Evolutionary conservation across 2,113 vertebrate genomes (phyloP).

Genomic region (Bubalus kerabau): DNA sequence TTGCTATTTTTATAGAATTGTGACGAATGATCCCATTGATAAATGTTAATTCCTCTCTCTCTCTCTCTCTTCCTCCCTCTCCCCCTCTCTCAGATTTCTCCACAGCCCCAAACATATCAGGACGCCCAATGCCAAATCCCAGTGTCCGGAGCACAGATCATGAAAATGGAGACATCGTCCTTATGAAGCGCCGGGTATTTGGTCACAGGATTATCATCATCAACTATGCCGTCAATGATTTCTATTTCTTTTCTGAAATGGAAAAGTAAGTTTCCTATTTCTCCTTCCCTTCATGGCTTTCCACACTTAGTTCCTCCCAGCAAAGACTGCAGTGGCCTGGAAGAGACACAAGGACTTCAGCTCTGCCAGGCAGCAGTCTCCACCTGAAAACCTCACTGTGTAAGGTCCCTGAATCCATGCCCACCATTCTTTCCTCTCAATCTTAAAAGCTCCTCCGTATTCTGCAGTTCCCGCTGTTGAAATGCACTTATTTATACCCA

Average conservation of each 20-base stretch:
- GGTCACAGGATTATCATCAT: conserved; percentile 56
- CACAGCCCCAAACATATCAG: background rate
- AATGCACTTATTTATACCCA: background rate
- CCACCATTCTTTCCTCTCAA: background rate
- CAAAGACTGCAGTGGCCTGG: background rate
- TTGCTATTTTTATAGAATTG: background rate
- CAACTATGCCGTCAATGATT: conserved; percentile 75
- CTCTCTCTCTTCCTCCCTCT: background rate
- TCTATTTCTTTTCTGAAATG: conserved; percentile 79
- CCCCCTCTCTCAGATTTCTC: conserved; percentile 60
- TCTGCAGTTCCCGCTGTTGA: background rate
- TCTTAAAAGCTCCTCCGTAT: background rate
- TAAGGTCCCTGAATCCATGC: background rate
- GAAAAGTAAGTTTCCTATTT: conserved; percentile 69
- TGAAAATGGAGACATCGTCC: background rate
- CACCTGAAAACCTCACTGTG: background rate
- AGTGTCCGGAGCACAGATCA: background rate
- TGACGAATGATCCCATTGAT: background rate
- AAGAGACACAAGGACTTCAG: background rate
- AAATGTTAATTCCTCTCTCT: background rate
- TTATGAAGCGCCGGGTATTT: conserved; percentile 60
- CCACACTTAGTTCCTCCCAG: background rate
- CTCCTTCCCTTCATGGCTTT: background rate
- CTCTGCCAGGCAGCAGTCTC: no score
- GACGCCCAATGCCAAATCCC: fast-evolving